Evolutionary conservation across 2,888 invertebrate species (phyloP), one percentile per base, ranked within the genome.

Genomic region (Trisateles emortualis): DNA sequence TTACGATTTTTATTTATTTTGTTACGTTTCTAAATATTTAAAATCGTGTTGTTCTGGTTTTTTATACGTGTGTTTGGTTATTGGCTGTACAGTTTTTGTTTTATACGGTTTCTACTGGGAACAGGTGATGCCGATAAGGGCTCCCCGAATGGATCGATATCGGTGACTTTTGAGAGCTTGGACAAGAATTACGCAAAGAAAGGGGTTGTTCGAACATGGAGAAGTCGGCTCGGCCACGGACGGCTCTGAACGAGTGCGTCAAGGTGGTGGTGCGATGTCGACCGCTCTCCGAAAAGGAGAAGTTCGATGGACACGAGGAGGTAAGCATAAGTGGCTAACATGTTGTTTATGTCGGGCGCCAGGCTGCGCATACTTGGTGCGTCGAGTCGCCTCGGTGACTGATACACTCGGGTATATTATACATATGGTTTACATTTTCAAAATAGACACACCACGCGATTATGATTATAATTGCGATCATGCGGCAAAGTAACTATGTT

Each of bases 231-330:
- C 86, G 93, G 72, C 92, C 92, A 58, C 86, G 91, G 78, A 93
- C 93, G 63, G 91, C 93, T 68, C 91, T 93, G 60, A 96, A 96
- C 83, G 98, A 99, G 90, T 96, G 97, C 79, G 98, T 99, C 56
- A 98, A 98, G 92, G 99, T 99, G 64, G 97, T 99, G 68, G 99
- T 99, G 50, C 94, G 99, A 83, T 99, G 99, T 93, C 95, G 99
- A 49, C 99, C 99, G 32, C 95, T 99, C 92, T 98, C 97, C 74
- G 95, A 96, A 67, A 96, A 96, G 74, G 99, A 99, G 92, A 94
- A 94, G 30, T 89, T 93, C 30, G 95, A 96, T 76, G 96, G 96
- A 16, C 95, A 95, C 89, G 94, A 89, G 57, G 96, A 96, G 90
- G 93, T 93, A 85, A 86, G 40, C 43, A 41, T 17, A 56, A 38